Evolutionary conservation across 2,113 vertebrate species (phyloP), one percentile per base, ranked within the genome.

Genomic region (Micromys minutus): DNA sequence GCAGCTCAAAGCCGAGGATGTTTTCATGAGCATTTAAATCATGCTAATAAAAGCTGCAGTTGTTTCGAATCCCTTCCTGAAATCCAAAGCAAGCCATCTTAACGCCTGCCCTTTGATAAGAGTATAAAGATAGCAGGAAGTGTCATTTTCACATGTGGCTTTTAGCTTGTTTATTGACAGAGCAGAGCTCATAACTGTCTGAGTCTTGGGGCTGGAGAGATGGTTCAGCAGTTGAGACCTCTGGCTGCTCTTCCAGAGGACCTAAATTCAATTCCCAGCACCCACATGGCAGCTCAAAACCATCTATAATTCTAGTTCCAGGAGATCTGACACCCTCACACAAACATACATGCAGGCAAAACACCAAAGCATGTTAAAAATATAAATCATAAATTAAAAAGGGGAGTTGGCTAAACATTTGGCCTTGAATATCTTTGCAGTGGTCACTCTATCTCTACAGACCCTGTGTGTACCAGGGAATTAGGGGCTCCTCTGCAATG

Each of bases 81-180:
- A 97, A 95, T 90, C 65, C 81, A 85, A 95, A 96, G 76, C 74
- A 91, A 95, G 69, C 45, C 69, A 59, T 87, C 95, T 91, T 65
- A 34, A 77, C 91, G 42, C 42, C 72, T 39, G 47, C 55, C 80
- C 69, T 90, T 94, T 91, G 92, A 74, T 71, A 92, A 88, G 52
- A 93, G 52, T 52, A 90, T 72, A 87, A 76, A 93, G 71, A 81
- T 16, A 88, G 36, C 74, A 39, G 87, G 79, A 85, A 61, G 29
- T 65, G 21, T 72, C 81, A 47, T 45, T n/a, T 61, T 6, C 16
- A 61, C 15, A 22, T 50, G 19, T 7, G 36, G 77, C 75, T 50
- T 87, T 69, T 84, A 59, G 69, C 19, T 47, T 71, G 31, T n/a
- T 87, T 69, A 76, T 42, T 91, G 63, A 74, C 31, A 57, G 75